Conservation (phyloP, 2,113 vertebrate species). For the Trogon surrucura region DNA sequence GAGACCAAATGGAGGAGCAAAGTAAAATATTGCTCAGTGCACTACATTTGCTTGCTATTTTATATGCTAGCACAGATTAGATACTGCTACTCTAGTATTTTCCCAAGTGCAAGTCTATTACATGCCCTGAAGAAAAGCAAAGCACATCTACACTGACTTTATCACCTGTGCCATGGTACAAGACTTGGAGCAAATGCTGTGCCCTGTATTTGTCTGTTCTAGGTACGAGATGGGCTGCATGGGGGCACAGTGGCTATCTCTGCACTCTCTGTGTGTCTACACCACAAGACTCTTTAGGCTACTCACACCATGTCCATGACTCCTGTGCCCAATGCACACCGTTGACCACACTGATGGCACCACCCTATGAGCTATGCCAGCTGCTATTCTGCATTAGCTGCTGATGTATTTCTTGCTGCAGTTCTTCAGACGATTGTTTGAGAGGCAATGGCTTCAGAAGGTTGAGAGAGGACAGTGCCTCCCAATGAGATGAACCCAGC, state of each 20-base stretch:
- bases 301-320: neutral
- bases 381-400: neutral
- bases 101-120: neutral
- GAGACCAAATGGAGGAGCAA: neutral
- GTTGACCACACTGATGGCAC: neutral
- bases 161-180: neutral
- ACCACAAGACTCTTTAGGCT: neutral
- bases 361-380: neutral
- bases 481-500: neutral
- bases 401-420: neutral
- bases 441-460: neutral
- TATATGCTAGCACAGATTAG: neutral
- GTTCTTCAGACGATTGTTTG: accelerated
- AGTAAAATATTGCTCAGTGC: neutral
- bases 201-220: neutral
- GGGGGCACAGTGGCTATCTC: neutral
- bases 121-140: neutral
- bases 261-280: neutral
- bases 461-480: neutral
- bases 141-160: neutral
- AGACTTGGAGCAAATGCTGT: neutral
- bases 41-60: neutral
- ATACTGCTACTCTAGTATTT: neutral
- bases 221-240: neutral
- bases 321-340: neutral